These are phyloP conservation scores for Pampus argenteus DNA, from an alignment of 2,797 vertebrate genomes.

Conservation along the genomic window DNA sequence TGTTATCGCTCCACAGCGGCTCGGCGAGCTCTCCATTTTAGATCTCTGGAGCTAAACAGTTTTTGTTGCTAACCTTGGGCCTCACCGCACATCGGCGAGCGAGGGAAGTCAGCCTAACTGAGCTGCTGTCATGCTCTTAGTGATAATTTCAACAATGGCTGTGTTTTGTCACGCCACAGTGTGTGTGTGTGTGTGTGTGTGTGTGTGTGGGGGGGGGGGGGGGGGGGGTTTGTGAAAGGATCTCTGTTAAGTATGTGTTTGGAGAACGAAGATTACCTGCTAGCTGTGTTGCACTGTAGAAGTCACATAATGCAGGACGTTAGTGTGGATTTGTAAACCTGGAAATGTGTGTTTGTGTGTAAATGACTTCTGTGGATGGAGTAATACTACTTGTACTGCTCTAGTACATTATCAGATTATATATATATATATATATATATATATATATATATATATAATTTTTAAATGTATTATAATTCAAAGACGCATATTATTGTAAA, in stretches of 20 bases:
- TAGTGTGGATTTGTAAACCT: not conserved
- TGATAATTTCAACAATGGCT: slow-evolving; percentile 57
- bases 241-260: slow-evolving; percentile 24
- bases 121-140: slow-evolving; percentile 42
- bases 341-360: slow-evolving; percentile 4
- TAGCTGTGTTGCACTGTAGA: not conserved
- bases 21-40: slow-evolving; percentile 78
- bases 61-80: slow-evolving; percentile 77
- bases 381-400: slow-evolving; percentile 1
- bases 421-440: not conserved
- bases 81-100: slow-evolving; percentile 53
- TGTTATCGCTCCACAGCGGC: slow-evolving; percentile 77
- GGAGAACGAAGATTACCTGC: slow-evolving; percentile 8
- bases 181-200: not conserved
- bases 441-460: not conserved
- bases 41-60: slow-evolving; percentile 73
- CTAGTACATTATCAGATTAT: not conserved
- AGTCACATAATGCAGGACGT: slow-evolving; percentile 6
- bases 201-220: not conserved
- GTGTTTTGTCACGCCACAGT: slow-evolving; percentile 10
- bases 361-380: not conserved
- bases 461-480: slow-evolving; percentile 11
- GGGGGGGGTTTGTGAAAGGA: slow-evolving; percentile 2
- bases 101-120: slow-evolving; percentile 41
- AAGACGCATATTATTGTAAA: no score